These are phyloP conservation scores for Neosilurus mollespiculum DNA, from an alignment of 2,797 vertebrate species.

Conservation along the genomic window DNA sequence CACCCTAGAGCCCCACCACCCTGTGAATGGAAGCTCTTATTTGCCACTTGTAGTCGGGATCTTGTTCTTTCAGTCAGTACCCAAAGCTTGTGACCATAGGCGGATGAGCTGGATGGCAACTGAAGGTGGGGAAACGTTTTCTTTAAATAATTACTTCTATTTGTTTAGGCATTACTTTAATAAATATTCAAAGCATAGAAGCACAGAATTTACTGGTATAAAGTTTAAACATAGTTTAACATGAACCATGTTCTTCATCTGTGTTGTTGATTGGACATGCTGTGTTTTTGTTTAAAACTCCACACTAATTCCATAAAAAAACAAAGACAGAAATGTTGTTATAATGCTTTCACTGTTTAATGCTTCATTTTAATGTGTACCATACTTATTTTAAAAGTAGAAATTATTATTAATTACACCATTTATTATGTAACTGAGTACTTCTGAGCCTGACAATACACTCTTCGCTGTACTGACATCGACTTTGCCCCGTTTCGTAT, in stretches of 20 bases:
- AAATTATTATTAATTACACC: neutral
- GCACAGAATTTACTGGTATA: neutral
- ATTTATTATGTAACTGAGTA: neutral
- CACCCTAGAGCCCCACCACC: too few relatives aligned
- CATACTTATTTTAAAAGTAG: neutral
- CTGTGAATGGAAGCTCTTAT: too few relatives aligned
- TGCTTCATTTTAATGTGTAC: neutral
- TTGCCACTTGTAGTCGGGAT: neutral
- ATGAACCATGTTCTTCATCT: neutral
- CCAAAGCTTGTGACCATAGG: too few relatives aligned
- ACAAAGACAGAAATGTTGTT: neutral
- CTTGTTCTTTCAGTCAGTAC: neutral
- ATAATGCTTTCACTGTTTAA: slow-evolving; percentile 15
- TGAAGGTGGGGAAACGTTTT: neutral
- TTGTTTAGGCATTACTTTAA: neutral
- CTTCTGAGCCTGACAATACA: neutral
- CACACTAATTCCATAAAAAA: neutral
- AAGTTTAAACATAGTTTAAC: neutral
- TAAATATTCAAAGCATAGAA: neutral
- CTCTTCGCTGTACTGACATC: neutral
- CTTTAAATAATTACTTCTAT: neutral
- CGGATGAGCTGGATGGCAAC: neutral
- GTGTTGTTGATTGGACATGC: neutral
- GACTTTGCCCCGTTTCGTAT: neutral
- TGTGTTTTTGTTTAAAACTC: neutral